A percentile compares a stretch with the other conserved stretches of the same genome.
Conservation (phyloP, 2,113 vertebrate genomes). For the Dendrocopos noguchii region DNA sequence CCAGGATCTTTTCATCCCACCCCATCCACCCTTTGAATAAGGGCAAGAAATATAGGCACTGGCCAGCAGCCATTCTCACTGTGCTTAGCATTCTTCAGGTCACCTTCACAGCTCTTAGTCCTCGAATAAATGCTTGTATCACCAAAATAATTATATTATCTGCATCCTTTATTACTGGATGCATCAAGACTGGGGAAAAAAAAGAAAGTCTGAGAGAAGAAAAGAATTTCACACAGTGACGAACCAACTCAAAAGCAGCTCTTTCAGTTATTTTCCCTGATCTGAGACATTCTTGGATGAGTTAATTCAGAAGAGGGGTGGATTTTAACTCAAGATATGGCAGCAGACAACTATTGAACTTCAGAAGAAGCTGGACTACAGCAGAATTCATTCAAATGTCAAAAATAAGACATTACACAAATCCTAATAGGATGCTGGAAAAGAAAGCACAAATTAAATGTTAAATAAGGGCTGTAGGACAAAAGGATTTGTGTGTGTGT, state of each 20-base stretch:
- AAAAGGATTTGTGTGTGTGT: background rate
- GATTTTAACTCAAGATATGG: background rate
- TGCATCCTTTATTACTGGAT: background rate
- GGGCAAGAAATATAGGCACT: background rate
- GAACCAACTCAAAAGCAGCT: background rate
- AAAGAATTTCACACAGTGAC: background rate
- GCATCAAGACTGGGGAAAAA: background rate
- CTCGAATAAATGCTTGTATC: background rate
- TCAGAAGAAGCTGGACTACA: background rate
- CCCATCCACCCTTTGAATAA: background rate
- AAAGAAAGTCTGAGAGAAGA: background rate
- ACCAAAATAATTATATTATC: background rate
- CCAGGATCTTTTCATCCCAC: rapidly evolving
- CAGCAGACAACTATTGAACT: background rate
- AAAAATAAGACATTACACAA: slow-evolving; percentile 2
- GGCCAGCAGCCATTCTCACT: background rate
- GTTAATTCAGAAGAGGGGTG: background rate
- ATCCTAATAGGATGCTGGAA: slow-evolving; percentile 35
- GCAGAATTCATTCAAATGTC: background rate
- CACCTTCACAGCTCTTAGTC: background rate
- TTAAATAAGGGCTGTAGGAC: background rate
- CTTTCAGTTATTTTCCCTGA: no score
- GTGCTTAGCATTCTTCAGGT: background rate
- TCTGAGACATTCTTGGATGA: background rate
- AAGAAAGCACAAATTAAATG: background rate